These are phyloP conservation scores for Atta cephalotes DNA, from an alignment of 1,140 invertebrate genomes.

Conservation along the genomic window DNA sequence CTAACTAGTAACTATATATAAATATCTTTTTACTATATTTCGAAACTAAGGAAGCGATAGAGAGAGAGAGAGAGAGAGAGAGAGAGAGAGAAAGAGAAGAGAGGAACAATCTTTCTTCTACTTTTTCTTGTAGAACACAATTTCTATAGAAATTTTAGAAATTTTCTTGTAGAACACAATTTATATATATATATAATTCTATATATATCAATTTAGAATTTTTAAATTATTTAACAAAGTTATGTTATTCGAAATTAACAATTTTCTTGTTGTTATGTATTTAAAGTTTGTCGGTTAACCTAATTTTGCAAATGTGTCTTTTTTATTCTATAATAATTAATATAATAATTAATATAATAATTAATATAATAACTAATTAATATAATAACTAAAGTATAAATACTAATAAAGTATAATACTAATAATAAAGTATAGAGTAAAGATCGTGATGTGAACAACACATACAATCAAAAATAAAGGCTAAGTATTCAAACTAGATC, in stretches of 20 bases:
- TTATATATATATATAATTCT: too few relatives aligned
- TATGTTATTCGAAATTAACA: not conserved
- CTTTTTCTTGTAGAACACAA: not conserved
- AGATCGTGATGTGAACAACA: too few relatives aligned
- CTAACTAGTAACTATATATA: constrained; percentile 35
- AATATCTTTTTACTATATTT: not conserved
- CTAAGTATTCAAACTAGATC: too few relatives aligned
- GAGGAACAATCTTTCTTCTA: not conserved
- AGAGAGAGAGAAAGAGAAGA: too few relatives aligned
- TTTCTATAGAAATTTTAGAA: too few relatives aligned
- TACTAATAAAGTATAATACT: not conserved
- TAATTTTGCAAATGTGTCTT: not conserved
- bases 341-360: not conserved
- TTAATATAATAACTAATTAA: too few relatives aligned
- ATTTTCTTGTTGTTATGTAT: not conserved
- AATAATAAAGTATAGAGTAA: too few relatives aligned
- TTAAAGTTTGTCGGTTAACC: not conserved
- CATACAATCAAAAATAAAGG: too few relatives aligned
- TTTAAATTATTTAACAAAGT: not conserved
- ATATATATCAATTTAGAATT: not conserved
- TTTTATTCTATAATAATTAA: not conserved
- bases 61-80: not conserved
- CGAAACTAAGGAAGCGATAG: not conserved
- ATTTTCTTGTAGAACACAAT: too few relatives aligned
- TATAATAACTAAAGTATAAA: too few relatives aligned